These are phyloP conservation scores for Drosophila melanica DNA, from an alignment of 1,140 invertebrate species.

Conservation along the genomic window DNA sequence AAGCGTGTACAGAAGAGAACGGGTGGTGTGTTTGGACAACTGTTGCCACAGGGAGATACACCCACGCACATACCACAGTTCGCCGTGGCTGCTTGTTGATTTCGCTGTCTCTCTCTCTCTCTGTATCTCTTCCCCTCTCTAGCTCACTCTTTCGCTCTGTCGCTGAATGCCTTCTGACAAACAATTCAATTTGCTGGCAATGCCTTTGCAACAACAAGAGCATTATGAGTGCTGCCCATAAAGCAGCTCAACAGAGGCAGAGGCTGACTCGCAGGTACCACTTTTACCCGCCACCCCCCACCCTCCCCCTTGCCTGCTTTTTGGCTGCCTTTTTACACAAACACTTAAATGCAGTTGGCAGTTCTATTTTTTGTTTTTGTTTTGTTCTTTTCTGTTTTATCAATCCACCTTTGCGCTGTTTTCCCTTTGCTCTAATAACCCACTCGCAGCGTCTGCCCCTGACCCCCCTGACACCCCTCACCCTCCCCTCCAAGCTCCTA, in stretches of 20 bases:
- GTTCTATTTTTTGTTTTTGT: neutral
- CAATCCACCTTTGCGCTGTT: neutral
- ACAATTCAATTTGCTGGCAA: slow-evolving; percentile 73
- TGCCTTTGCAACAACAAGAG: slow-evolving; percentile 28
- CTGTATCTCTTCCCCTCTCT: slow-evolving; percentile 10
- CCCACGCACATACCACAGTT: slow-evolving; percentile 27
- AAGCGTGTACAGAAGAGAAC: neutral
- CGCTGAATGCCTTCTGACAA: slow-evolving; percentile 43
- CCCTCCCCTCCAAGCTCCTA: neutral
- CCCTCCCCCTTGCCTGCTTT: neutral
- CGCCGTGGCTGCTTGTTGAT: slow-evolving; percentile 17
- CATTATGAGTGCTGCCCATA: neutral
- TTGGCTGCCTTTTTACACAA: too few species aligned
- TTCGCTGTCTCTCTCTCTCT: neutral
- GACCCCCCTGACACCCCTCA: too few species aligned
- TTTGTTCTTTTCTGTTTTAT: neutral
- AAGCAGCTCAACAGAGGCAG: too few species aligned
- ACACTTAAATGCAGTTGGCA: slow-evolving; percentile 19
- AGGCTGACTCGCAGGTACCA: neutral
- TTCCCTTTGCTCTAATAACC: neutral
- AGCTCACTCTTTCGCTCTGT: slow-evolving; percentile 7
- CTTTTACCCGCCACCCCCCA: neutral
- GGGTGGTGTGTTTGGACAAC: slow-evolving; percentile 31
- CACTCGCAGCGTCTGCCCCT: neutral
- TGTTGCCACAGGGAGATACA: slow-evolving; percentile 50